Conservation (phyloP, 2,797 vertebrate species). For the Rhinella marina region DNA sequence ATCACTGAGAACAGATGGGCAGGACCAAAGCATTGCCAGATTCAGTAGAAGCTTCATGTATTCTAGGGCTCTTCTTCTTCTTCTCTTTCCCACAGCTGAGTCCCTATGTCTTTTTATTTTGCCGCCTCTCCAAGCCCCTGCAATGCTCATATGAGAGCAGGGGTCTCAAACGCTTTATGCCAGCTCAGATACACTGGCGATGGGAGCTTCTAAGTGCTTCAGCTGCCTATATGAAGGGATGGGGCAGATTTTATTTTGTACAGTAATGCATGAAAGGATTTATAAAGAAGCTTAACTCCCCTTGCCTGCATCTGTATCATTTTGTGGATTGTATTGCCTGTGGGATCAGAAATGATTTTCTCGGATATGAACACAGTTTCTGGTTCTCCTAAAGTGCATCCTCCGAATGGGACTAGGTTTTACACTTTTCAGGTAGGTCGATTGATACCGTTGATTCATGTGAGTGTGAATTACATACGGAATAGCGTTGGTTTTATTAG, state of each 20-base stretch:
- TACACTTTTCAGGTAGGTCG: constrained; percentile 97
- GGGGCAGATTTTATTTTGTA: constrained; percentile 73
- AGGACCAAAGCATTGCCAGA: constrained; percentile 81
- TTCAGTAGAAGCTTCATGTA: constrained; percentile 74
- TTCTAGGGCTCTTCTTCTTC: constrained; percentile 68
- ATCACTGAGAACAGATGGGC: constrained; percentile 88
- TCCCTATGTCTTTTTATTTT: constrained; percentile 62
- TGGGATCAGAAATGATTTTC: constrained; percentile 94
- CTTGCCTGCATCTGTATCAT: constrained; percentile 72
- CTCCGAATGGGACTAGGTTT: constrained; percentile 95
- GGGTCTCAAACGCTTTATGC: constrained; percentile 68
- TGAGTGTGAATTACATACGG: background rate
- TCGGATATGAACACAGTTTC: constrained; percentile 95
- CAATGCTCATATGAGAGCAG: constrained; percentile 66
- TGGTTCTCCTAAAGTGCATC: constrained; percentile 95
- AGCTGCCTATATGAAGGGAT: constrained; percentile 68
- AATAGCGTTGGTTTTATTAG: background rate
- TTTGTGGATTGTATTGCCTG: constrained; percentile 81
- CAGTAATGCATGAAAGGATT: constrained; percentile 75
- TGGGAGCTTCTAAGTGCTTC: constrained; percentile 65
- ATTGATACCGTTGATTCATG: constrained; percentile 39
- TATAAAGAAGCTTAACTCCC: constrained; percentile 72
- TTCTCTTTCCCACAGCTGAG: constrained; percentile 61
- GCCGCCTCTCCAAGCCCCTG: constrained; percentile 60
- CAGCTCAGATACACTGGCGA: constrained; percentile 66